Base-by-base conservation (phyloP, 2,797 vertebrate species). In the Sciaenops ocellatus region DNA sequence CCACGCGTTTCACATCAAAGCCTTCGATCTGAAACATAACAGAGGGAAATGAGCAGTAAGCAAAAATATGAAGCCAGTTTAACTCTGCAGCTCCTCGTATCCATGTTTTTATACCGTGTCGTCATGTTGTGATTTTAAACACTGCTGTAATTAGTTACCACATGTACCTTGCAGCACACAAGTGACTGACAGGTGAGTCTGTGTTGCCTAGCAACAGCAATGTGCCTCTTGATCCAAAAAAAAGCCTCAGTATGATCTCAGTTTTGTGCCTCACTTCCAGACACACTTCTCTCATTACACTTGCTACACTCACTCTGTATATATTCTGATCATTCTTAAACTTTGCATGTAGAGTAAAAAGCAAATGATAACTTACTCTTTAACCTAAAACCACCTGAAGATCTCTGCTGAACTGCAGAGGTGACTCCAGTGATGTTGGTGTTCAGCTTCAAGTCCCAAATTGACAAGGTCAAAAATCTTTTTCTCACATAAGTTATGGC, bases 1-100 rank as follows among this genome's bases (percentile, higher is more conserved):
- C 98, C 50, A 97, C 96, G 6, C 90, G 97, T 89, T 97, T 98
- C 69, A 97, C 93, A 20, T 98, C 96, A 76, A 99, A 99, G 85
- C 97, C 97, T 85, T 97, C 96, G 56, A 99, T 96, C 98, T 99
- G 93, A 41, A 24, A 54, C 9, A 0, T 20, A 6, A 44, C 2
- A 50, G 6, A 13, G 18, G 5, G 42, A 30, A 63, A 22, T 4
- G 0, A 13, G 13, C 10, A 4, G 47, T 20, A 16, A 42, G 34
- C 18, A 26, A 34, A 77, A 22, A 48, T 12, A 5, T 5, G 11
- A 34, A 11, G 2, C 7, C 15, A 26, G 0, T 18, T 42, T 3
- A 30, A 57, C 11, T 26, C 68, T 18, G 47, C 30, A 71, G 47
- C 56, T 50, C n/a, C 18, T 7, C 18, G n/a, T 22, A 12, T 51